Evolutionary conservation across 1,140 invertebrate species (phyloP), one percentile per base, ranked within the genome.

Genomic region (Thrips palmi): DNA sequence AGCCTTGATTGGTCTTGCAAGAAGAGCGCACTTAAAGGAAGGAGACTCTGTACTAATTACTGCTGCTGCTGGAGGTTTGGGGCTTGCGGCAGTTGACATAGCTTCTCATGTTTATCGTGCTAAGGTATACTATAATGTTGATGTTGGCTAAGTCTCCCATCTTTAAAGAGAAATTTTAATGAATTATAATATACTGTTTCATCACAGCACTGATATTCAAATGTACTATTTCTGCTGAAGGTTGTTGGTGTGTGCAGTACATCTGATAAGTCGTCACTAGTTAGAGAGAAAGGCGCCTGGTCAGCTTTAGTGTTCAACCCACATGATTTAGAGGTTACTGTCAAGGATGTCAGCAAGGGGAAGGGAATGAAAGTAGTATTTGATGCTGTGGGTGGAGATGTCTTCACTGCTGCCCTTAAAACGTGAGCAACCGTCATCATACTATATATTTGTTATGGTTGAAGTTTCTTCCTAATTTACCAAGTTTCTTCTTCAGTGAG

Each of bases 31-130:
- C 29, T 46, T 74, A 7, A 51, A 65, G 25, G 57, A 63, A 40
- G 55, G 63, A 35, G 61, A 71, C 41, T 62, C 58, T 21, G 53
- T 74, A 12, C 41, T 65, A 10, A 56, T 74, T 17, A 72, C 70
- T 41, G 64, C 69, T 15, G 68, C 69, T 23, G 57, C 67, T 31
- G 70, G 70, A 20, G 62, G 65, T 8, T 52, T 68, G 40, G 69
- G 70, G 19, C 48, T 71, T 33, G 69, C 72, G 36, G 64, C 68
- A 10, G 60, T 72, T 14, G 72, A 75, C 54, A 52, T 75, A 33
- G 68, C 68, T 12, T 58, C 62, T 21, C 70, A 71, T 52, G 60
- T 72, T 20, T 72, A 66, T 46, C 63, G 59, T 52, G 58, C 68
- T 12, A 58, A 70, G 53, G 70, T 71, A 46, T n/a, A n/a, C n/a